A percentile compares a stretch with the other conserved stretches of the same genome.
Evolutionary conservation across 2,888 invertebrate genomes (phyloP).

Genomic region (Reticulitermes lucifugus): DNA sequence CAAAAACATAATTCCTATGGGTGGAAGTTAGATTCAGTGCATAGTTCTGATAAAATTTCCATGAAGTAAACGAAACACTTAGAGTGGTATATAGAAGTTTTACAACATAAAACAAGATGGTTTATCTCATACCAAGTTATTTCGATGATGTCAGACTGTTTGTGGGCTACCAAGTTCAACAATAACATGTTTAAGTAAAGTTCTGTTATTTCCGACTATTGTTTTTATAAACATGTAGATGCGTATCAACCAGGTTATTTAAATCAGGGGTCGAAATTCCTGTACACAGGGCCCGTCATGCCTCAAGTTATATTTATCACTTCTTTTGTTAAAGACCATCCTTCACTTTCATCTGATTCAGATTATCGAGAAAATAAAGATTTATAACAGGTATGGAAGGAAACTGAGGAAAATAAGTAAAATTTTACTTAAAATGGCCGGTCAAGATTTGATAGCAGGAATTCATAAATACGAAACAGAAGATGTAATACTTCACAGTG

Average conservation of each 20-base stretch:
- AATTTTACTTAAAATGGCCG: too few species aligned
- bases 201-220: neutral
- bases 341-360: too few species aligned
- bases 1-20: neutral
- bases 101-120: slow-evolving; percentile 8
- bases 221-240: neutral
- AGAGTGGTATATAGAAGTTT: neutral
- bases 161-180: neutral
- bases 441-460: too few species aligned
- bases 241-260: neutral
- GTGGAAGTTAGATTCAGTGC: neutral
- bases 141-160: neutral
- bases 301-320: too few species aligned
- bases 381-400: too few species aligned
- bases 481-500: too few species aligned
- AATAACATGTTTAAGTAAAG: neutral
- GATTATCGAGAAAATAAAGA: too few species aligned
- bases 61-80: neutral
- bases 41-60: neutral
- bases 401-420: too few species aligned
- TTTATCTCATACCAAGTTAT: neutral
- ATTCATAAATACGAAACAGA: too few species aligned
- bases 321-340: too few species aligned
- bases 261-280: too few species aligned
- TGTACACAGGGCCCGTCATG: too few species aligned